Conservation (phyloP, 2,888 invertebrate genomes). For the Eupsilia transversa region DNA sequence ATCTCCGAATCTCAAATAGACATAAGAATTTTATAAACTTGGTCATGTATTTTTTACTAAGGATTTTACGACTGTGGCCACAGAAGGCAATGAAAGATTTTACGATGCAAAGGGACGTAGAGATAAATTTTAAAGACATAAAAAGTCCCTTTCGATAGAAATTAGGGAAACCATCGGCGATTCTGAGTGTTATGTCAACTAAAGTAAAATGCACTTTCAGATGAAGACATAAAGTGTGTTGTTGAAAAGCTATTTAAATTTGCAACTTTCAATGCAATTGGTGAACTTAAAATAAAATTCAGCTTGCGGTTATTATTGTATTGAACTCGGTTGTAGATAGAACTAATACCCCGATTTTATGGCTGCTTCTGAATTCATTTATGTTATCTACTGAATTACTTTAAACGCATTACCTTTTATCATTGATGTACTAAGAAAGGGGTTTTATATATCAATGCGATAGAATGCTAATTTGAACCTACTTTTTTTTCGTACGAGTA, state of each 20-base stretch:
- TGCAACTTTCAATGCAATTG: slow-evolving; percentile 32
- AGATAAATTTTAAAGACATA: slow-evolving; percentile 64
- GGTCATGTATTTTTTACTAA: slow-evolving; percentile 67
- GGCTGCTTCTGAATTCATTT: not conserved
- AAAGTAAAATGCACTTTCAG: slow-evolving; percentile 36
- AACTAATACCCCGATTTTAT: slow-evolving; percentile 12
- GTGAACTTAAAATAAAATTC: slow-evolving; percentile 22
- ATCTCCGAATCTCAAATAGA: slow-evolving; percentile 69
- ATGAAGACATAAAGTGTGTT: slow-evolving; percentile 20
- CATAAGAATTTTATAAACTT: slow-evolving; percentile 72
- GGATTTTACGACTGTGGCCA: slow-evolving; percentile 73
- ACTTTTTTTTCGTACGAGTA: too few species aligned
- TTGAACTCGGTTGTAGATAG: slow-evolving; percentile 21
- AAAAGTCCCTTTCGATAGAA: slow-evolving; percentile 63
- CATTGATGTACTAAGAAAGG: too few species aligned
- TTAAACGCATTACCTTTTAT: not conserved
- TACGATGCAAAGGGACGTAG: slow-evolving; percentile 68
- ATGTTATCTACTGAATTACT: not conserved
- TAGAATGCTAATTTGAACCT: not conserved
- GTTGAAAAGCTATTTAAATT: slow-evolving; percentile 12
- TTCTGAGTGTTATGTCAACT: slow-evolving; percentile 32
- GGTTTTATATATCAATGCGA: too few species aligned
- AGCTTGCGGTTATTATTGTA: slow-evolving; percentile 36
- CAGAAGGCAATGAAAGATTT: slow-evolving; percentile 76
- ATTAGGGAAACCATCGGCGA: slow-evolving; percentile 57